phyloP scores from a whole-genome alignment of 2,113 vertebrate species.

The Leucoraja erinaceus region DNA sequence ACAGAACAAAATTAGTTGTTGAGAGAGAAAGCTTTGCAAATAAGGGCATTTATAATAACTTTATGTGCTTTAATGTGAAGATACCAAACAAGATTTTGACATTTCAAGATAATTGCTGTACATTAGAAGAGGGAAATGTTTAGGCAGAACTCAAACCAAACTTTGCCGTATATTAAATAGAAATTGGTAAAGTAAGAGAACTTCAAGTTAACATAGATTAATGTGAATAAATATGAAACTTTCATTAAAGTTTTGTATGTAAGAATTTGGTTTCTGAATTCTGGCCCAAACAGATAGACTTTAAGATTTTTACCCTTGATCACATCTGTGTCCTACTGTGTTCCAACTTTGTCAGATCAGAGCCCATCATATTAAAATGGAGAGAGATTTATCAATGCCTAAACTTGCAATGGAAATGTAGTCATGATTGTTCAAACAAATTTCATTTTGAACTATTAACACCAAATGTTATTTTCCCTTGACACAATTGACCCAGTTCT shows the following conservation, averaged over 20 bases:
- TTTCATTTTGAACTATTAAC: background rate
- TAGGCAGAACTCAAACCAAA: background rate
- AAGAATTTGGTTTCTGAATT: background rate
- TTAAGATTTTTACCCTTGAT: background rate
- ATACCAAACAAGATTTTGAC: background rate
- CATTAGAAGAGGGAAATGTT: background rate
- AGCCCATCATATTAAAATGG: background rate
- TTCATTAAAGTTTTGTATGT: background rate
- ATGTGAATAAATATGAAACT: background rate
- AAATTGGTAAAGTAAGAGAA: background rate
- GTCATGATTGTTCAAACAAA: background rate
- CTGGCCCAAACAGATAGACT: background rate
- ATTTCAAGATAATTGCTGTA: background rate
- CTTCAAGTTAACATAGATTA: background rate
- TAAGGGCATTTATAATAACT: background rate
- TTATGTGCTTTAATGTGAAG: background rate
- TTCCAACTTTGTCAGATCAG: background rate
- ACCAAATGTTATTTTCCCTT: background rate
- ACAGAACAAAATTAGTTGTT: background rate
- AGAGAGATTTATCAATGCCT: background rate
- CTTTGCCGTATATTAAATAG: background rate
- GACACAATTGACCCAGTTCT: background rate
- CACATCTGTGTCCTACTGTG: background rate
- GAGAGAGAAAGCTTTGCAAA: background rate
- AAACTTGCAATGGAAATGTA: background rate